These are phyloP conservation scores for Aphelenchoides besseyi DNA, from an alignment of 1,140 invertebrate species.

Conservation along the genomic window DNA sequence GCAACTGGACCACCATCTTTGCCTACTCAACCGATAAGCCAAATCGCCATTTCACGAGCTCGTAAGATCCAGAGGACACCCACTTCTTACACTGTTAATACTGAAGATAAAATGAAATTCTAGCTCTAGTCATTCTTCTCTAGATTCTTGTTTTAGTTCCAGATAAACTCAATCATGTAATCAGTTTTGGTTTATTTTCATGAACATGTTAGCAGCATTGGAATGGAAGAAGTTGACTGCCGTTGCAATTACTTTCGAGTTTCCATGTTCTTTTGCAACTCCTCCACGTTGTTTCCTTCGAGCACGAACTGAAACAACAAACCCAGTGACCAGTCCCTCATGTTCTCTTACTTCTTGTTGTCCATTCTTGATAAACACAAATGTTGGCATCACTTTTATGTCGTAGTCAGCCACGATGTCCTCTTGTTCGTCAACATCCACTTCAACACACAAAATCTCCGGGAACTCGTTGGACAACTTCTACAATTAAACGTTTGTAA, in stretches of 20 bases:
- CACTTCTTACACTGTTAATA: too few species aligned
- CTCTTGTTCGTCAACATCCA: conserved; percentile 58
- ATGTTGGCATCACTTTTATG: conserved; percentile 61
- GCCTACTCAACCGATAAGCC: too few species aligned
- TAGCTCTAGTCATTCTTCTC: too few species aligned
- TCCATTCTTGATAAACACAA: conserved; percentile 56
- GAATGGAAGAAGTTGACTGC: too few species aligned
- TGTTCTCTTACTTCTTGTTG: conserved; percentile 42
- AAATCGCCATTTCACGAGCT: too few species aligned
- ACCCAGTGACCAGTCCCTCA: neutral
- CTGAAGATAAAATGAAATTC: too few species aligned
- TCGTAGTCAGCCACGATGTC: conserved; percentile 50
- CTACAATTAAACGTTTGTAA: conserved; percentile 33
- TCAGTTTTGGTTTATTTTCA: too few species aligned
- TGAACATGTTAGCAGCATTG: too few species aligned
- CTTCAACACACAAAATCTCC: conserved; percentile 45
- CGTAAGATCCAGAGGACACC: too few species aligned
- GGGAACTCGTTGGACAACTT: conserved; percentile 50
- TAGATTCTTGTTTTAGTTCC: too few species aligned
- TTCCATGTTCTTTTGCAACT: conserved; percentile 38
- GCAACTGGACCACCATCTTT: too few species aligned
- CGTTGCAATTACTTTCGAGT: neutral
- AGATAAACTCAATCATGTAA: too few species aligned
- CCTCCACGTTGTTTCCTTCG: conserved; percentile 48
- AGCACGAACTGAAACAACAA: conserved; percentile 30